phyloP scores from a whole-genome alignment of 2,888 invertebrate genomes.

The Notodonta ziczac region DNA sequence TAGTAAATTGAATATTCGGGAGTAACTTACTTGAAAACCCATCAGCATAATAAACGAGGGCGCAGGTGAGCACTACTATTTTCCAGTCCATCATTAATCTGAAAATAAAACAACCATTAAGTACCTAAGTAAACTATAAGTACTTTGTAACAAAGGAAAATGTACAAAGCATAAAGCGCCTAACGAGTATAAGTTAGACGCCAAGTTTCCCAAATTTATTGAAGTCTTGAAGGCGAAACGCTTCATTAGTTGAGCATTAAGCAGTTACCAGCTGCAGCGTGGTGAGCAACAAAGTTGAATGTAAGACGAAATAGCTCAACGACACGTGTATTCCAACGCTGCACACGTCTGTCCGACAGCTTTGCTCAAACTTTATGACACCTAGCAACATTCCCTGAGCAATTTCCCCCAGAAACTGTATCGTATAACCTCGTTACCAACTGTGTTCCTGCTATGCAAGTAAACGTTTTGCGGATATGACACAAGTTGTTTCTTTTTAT shows the following conservation, averaged over 20 bases:
- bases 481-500: constrained; percentile 71
- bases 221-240: constrained; percentile 13
- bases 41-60: constrained; percentile 66
- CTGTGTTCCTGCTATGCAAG: constrained; percentile 64
- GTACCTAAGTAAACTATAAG: constrained; percentile 12
- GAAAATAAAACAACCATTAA: constrained; percentile 20
- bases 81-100: constrained; percentile 77
- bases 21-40: constrained; percentile 75
- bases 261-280: constrained; percentile 31
- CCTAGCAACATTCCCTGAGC: constrained; percentile 71
- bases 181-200: constrained; percentile 1
- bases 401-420: constrained; percentile 74
- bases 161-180: constrained; percentile 1
- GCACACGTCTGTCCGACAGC: constrained; percentile 70
- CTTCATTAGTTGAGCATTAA: constrained; percentile 31
- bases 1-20: not conserved
- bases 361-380: constrained; percentile 77
- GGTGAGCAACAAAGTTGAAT: constrained; percentile 55
- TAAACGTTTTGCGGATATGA: constrained; percentile 72
- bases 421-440: constrained; percentile 78
- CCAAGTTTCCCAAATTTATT: constrained; percentile 19
- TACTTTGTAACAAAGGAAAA: not conserved
- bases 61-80: constrained; percentile 58
- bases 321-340: constrained; percentile 67
- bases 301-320: constrained; percentile 62